phyloP scores from a whole-genome alignment of 2,888 invertebrate genomes.

The Terebella lapidaria region DNA sequence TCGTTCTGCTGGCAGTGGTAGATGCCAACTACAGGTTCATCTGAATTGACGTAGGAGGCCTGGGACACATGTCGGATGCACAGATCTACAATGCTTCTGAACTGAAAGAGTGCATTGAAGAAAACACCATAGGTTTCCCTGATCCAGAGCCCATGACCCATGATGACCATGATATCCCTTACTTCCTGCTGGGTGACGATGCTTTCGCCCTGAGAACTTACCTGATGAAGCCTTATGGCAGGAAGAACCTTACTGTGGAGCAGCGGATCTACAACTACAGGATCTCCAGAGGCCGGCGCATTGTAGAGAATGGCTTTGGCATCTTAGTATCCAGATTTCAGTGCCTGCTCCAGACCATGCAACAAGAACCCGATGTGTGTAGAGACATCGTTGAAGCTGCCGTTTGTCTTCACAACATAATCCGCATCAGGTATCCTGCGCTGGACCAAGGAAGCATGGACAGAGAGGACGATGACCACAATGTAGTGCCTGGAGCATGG shows the following conservation, averaged over 20 bases:
- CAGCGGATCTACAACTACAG: slow-evolving; percentile 12
- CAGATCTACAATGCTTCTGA: not conserved
- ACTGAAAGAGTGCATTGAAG: not conserved
- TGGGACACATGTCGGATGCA: not conserved
- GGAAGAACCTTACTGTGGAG: not conserved
- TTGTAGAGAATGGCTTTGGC: slow-evolving; percentile 10
- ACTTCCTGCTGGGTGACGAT: slow-evolving; percentile 16
- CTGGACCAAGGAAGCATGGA: slow-evolving; percentile 19
- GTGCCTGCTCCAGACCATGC: not conserved
- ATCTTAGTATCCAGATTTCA: slow-evolving; percentile 6
- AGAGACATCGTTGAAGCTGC: not conserved
- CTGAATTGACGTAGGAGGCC: not conserved
- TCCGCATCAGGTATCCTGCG: slow-evolving; percentile 16
- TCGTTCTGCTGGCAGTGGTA: slow-evolving; percentile 1
- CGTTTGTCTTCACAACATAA: slow-evolving; percentile 1
- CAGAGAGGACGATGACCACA: slow-evolving; percentile 22
- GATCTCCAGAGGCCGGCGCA: not conserved
- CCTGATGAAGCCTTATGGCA: slow-evolving; percentile 11
- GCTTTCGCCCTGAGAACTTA: slow-evolving; percentile 7
- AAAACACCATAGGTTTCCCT: not conserved
- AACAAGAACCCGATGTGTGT: not conserved
- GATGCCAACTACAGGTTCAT: not conserved
- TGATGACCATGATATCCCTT: slow-evolving; percentile 13
- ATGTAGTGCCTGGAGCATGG: slow-evolving; percentile 26
- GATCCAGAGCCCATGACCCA: not conserved